Percentiles rank a stretch among this genome's conserved stretches.
These are phyloP conservation scores for Garra rufa DNA, from an alignment of 2,113 vertebrate genomes.

Conservation along the genomic window DNA sequence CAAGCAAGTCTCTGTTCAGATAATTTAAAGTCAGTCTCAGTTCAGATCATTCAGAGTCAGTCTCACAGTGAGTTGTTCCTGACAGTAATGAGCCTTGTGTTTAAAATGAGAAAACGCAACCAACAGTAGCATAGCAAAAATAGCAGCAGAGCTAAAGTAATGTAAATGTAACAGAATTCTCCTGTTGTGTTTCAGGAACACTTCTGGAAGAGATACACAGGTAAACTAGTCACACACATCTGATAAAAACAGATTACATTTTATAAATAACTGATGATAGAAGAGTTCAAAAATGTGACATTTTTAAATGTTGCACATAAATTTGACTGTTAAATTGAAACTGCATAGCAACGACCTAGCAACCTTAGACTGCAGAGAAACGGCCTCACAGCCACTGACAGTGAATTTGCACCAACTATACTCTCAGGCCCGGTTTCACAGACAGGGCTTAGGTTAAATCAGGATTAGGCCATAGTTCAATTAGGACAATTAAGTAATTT, in stretches of 20 bases:
- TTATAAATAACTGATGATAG: neutral
- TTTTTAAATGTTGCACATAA: neutral
- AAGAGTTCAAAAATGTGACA: no score
- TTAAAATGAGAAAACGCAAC: neutral
- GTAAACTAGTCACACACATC: no score
- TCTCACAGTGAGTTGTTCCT: neutral
- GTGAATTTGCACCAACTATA: neutral
- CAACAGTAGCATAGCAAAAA: neutral
- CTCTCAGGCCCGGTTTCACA: no score
- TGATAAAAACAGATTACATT: neutral
- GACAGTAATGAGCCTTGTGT: neutral
- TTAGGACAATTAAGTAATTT: no score
- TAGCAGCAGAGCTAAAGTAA: neutral
- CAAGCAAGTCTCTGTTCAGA: no score
- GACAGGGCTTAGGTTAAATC: no score
- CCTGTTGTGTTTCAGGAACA: conserved; percentile 72
- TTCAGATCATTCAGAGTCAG: no score
- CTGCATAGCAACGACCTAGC: neutral
- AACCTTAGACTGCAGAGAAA: neutral
- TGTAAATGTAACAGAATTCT: neutral
- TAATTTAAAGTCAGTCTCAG: no score
- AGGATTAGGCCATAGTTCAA: no score
- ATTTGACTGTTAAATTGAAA: neutral
- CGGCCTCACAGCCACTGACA: neutral
- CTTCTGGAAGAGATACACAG: conserved; percentile 87